Evolutionary conservation across 2,113 vertebrate genomes (phyloP), one percentile per base, ranked within the genome.

Genomic region (Anarhynchus alexandrinus): DNA sequence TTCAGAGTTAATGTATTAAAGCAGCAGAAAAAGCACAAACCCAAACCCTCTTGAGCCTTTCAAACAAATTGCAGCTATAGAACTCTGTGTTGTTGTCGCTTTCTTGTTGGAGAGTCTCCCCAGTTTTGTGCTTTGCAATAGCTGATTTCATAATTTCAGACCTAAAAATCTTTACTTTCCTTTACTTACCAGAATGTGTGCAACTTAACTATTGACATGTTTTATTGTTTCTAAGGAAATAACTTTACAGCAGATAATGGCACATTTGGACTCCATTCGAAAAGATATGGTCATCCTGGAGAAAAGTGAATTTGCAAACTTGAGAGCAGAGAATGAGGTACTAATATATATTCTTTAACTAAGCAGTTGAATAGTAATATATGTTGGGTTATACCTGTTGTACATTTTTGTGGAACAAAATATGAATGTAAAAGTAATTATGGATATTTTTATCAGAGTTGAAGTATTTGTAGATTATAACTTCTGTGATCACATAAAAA

Each of bases 221-320:
- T 84, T 96, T 96, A 3, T 96, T 97, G 15, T 92, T 91, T 93
- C 79, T 42, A 95, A 99, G 99, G 99, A 99, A 96, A 99, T 99
- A 77, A 99, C 99, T 12, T 94, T 99, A 49, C 99, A 99, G 94
- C 99, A 99, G 98, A 98, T 99, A 94, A 98, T 99, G 98, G 98
- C 99, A 78, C 99, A 99, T 82, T 97, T 99, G 95, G 99, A 99
- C 94, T 98, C 99, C 58, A 99, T 99, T 96, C 98, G 99, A 80
- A 99, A 99, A 97, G 99, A 99, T 96, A 99, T 99, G 99, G 99
- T 99, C 95, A 99, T 99, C 95, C 98, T 99, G 97, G 99, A 99
- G 97, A 99, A 99, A 96, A 99, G 99, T 94, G 99, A 99, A 98
- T 99, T 99, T 96, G 98, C 99, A 82, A 99, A 98, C 96, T 98